Base-by-base conservation (phyloP, 2,888 invertebrate genomes). In the Dilophus febrilis region DNA sequence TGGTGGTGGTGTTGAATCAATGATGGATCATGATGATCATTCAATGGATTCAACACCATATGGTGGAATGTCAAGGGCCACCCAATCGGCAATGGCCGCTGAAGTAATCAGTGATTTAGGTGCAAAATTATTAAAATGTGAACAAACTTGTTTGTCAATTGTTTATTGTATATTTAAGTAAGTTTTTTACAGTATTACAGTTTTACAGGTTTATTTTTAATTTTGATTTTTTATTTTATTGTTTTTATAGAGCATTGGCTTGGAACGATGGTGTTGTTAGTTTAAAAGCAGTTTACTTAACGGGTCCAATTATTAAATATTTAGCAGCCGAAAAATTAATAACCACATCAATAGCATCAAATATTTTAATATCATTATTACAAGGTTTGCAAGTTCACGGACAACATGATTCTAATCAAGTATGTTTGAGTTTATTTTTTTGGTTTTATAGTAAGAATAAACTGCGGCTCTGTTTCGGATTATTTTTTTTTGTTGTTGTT, bases 201-300 rank as follows among this genome's bases (percentile, higher is more conserved):
- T 29, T 29, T 29, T 32, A n/a, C 13, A 32, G 18, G 3, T 33
- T 3, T n/a, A n/a, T n/a, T n/a, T 18, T 11, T 17, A 18, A 29
- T 19, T 29, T 6, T 13, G n/a, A 33, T 33, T 16, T 37, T 22
- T 18, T n/a, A 46, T 54, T 37, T 56, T 55, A 55, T 43, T 71
- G 69, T 43, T 54, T 37, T 56, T 55, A 55, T 43, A 71, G 69
- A 43, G 76, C 77, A 2, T 60, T 83, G n/a, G 72, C 82, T 22
- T 91, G 91, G 90, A 78, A 77, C 50, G 92, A 92, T 61, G 83
- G 87, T 43, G 72, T 72, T 37, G 75, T 80, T 18, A 86, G 85
- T 48, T 65, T 83, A 46, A 85, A 83, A 54, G 83, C 86, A n/a
- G 75, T 80, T 2, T 67, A 69, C 40, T 64, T 88, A 18, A 74